phyloP scores from a whole-genome alignment of 2,888 invertebrate genomes.

The Leptopilina drosophilae region DNA sequence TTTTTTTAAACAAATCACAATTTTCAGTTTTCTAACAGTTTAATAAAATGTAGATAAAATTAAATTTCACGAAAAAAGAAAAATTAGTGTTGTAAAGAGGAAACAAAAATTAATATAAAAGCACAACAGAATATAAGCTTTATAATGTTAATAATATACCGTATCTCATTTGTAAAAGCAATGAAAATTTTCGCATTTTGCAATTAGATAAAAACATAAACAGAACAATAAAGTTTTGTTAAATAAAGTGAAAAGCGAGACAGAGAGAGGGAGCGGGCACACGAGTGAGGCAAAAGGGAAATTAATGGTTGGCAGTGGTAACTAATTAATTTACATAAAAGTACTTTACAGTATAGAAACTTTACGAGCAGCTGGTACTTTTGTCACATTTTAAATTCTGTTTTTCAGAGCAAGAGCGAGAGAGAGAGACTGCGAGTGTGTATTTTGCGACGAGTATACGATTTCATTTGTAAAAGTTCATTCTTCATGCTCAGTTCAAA shows the following conservation, averaged over 20 bases:
- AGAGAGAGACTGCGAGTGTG: background rate
- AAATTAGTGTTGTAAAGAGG: no score
- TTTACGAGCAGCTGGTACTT: slow-evolving; percentile 13
- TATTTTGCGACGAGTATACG: background rate
- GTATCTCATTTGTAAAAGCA: no score
- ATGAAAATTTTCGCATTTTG: no score
- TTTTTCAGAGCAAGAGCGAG: background rate
- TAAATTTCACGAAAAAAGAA: no score
- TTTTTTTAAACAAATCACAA: no score
- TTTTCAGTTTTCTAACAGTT: no score
- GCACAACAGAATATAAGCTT: no score
- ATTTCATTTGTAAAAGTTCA: slow-evolving; percentile 26
- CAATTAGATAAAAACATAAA: background rate
- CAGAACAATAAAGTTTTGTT: background rate
- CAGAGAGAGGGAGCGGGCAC: background rate
- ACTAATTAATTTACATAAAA: slow-evolving; percentile 16
- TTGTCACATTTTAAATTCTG: slow-evolving; percentile 1
- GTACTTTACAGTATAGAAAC: background rate
- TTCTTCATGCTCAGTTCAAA: slow-evolving; percentile 26
- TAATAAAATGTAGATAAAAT: no score
- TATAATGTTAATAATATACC: no score
- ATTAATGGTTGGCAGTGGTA: background rate
- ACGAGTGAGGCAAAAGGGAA: background rate
- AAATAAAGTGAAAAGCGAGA: background rate
- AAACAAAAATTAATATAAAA: no score